A percentile compares a stretch with the other conserved stretches of the same genome.
Conservation (phyloP, 1,140 invertebrate genomes). For the Harlomillsia oculata region DNA sequence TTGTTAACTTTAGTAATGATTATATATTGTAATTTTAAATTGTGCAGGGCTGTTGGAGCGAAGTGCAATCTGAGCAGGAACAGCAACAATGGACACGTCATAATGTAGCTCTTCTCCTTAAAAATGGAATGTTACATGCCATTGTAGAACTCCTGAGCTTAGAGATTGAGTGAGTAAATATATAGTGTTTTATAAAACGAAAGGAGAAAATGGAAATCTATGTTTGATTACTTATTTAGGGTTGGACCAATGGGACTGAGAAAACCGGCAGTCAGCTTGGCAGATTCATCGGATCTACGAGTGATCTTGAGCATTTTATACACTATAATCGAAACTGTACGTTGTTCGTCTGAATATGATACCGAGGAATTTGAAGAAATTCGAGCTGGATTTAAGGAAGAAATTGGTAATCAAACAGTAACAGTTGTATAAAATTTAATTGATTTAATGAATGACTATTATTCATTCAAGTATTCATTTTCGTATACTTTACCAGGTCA, state of each 20-base stretch:
- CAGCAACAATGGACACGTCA: constrained; percentile 66
- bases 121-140: constrained; percentile 74
- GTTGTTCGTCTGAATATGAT: constrained; percentile 53
- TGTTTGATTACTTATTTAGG: constrained; percentile 13
- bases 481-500: constrained; percentile 34
- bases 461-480: not conserved
- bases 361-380: constrained; percentile 58
- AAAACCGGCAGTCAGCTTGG: constrained; percentile 79
- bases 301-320: constrained; percentile 87
- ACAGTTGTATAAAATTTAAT: not conserved
- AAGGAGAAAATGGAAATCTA: not conserved
- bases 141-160: constrained; percentile 87
- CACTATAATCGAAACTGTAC: constrained; percentile 78
- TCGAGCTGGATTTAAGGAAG: constrained; percentile 64
- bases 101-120: constrained; percentile 80
- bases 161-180: constrained; percentile 70
- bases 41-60: constrained; percentile 71
- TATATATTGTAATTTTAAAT: not conserved
- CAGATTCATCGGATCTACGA: constrained; percentile 82
- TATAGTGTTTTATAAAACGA: not conserved
- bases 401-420: constrained; percentile 53
- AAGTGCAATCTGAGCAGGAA: constrained; percentile 81
- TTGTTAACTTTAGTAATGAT: no score
- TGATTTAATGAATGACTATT: not conserved
- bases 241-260: constrained; percentile 57